phyloP scores from a whole-genome alignment of 1,140 invertebrate species.

The Orchestia grillus region DNA sequence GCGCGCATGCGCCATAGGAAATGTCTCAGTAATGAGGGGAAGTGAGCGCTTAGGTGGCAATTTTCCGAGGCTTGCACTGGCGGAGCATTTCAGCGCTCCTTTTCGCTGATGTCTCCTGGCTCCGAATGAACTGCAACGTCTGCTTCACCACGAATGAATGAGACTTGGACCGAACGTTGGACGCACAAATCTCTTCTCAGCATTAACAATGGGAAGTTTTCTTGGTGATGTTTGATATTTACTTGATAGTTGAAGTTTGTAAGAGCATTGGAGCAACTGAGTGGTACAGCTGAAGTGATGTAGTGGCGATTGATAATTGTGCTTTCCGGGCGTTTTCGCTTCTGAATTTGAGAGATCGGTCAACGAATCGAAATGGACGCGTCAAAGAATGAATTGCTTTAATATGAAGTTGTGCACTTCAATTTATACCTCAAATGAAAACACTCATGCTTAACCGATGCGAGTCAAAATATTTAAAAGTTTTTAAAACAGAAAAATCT shows the following conservation, averaged over 20 bases:
- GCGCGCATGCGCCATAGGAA: constrained; percentile 44
- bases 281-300: too few relatives aligned
- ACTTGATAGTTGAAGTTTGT: background rate
- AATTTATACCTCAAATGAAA: too few relatives aligned
- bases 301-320: too few relatives aligned
- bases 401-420: too few relatives aligned
- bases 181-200: background rate
- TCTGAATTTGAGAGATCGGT: too few relatives aligned
- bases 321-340: too few relatives aligned
- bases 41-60: constrained; percentile 51
- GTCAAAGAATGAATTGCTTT: too few relatives aligned
- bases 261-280: too few relatives aligned
- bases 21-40: constrained; percentile 49
- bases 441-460: too few relatives aligned
- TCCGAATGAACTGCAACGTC: background rate
- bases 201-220: background rate
- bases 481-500: too few relatives aligned
- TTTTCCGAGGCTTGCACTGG: constrained; percentile 39
- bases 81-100: constrained; percentile 1
- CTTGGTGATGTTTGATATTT: background rate
- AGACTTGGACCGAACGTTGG: background rate
- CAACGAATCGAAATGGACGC: too few relatives aligned
- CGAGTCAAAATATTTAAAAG: too few relatives aligned
- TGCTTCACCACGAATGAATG: background rate
- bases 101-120: background rate